These are phyloP conservation scores for Silvanus unidentatus DNA, from an alignment of 2,888 invertebrate species.

Conservation along the genomic window DNA sequence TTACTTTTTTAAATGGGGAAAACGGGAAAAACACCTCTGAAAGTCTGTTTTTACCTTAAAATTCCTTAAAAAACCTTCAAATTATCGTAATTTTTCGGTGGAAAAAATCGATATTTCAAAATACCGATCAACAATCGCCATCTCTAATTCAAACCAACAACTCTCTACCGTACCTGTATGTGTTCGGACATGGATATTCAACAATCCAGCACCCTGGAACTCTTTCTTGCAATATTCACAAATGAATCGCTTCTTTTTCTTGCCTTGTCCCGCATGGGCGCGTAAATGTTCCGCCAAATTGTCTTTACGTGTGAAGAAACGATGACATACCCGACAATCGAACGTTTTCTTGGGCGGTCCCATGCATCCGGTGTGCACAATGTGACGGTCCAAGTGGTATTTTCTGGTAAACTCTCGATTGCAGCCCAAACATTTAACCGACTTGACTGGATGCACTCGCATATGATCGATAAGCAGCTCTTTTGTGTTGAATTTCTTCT, in stretches of 20 bases:
- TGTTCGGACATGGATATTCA: slow-evolving; percentile 60
- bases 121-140: no score
- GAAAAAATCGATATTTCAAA: no score
- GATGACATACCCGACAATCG: slow-evolving; percentile 58
- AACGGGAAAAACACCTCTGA: no score
- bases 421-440: slow-evolving; percentile 62
- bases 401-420: slow-evolving; percentile 67
- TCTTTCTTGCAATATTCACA: slow-evolving; percentile 63
- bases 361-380: slow-evolving; percentile 63
- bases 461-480: slow-evolving; percentile 61
- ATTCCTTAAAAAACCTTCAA: neutral
- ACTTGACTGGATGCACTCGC: slow-evolving; percentile 58
- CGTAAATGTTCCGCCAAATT: slow-evolving; percentile 66
- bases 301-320: slow-evolving; percentile 63
- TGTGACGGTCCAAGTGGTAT: slow-evolving; percentile 68
- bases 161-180: slow-evolving; percentile 65
- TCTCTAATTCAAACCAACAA: no score
- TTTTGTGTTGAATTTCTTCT: slow-evolving; percentile 58
- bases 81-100: no score
- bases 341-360: slow-evolving; percentile 51
- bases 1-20: no score
- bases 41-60: neutral
- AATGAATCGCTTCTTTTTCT: slow-evolving; percentile 52
- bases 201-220: slow-evolving; percentile 56
- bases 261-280: slow-evolving; percentile 57